Evolutionary conservation across 92 coral and sea anemone species (phyloP).

Genomic region (Parazoanthus atlanticus): DNA sequence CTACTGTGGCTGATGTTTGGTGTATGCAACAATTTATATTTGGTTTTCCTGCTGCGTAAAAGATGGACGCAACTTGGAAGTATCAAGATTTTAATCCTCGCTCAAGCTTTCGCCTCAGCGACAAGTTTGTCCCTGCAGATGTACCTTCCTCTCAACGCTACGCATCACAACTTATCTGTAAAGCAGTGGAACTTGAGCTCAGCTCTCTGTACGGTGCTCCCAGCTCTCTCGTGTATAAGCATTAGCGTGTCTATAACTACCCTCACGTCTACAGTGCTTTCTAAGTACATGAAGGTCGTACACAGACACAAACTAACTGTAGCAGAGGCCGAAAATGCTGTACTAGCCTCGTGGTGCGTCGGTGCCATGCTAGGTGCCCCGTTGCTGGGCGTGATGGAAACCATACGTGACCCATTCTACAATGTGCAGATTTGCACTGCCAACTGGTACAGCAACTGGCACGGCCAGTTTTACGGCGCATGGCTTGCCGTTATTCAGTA

Average conservation of each 20-base stretch:
- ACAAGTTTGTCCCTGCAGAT: slow-evolving; percentile 17
- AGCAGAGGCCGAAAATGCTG: slow-evolving; percentile 40
- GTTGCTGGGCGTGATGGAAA: slow-evolving; percentile 21
- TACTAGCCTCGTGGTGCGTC: slow-evolving; percentile 31
- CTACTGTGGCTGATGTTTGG: slow-evolving; percentile 30
- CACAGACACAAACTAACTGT: slow-evolving; percentile 28
- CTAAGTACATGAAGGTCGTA: slow-evolving; percentile 30
- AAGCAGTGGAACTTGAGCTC: slow-evolving; percentile 35
- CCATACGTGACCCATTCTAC: slow-evolving; percentile 3
- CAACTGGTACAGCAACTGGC: slow-evolving; percentile 5
- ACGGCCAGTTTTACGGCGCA: slow-evolving; percentile 27
- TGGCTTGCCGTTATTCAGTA: slow-evolving; percentile 37
- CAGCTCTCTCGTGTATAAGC: slow-evolving; percentile 24
- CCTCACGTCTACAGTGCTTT: slow-evolving; percentile 12
- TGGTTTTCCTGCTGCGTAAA: slow-evolving; percentile 10
- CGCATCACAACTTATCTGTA: background rate
- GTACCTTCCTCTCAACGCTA: slow-evolving; percentile 19
- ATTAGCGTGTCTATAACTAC: slow-evolving; percentile 16
- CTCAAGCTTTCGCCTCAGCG: slow-evolving; percentile 27
- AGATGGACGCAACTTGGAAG: slow-evolving; percentile 36
- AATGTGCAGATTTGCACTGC: slow-evolving; percentile 37
- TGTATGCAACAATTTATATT: slow-evolving; percentile 7
- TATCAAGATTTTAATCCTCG: slow-evolving; percentile 13
- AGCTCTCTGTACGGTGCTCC: slow-evolving; percentile 9
- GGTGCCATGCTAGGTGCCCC: slow-evolving; percentile 24